Conservation (phyloP, 2,113 vertebrate species). For the Setophaga coronata region DNA sequence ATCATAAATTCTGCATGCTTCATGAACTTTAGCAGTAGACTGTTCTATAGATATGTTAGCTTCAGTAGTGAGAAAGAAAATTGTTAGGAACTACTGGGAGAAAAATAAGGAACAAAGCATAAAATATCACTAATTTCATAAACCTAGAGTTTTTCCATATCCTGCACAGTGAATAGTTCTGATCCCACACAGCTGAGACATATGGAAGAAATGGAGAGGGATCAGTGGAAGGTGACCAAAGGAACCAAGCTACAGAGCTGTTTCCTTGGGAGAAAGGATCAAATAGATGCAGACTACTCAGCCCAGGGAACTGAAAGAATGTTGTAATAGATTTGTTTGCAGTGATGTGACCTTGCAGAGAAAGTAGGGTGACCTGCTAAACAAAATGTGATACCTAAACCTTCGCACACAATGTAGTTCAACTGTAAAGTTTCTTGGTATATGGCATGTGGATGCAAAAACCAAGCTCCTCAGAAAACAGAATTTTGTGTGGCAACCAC, state of each 20-base stretch:
- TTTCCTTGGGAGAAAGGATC: neutral
- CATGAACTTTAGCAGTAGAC: neutral
- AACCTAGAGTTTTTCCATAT: neutral
- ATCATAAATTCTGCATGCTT: neutral
- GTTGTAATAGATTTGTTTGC: neutral
- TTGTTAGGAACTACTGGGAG: neutral
- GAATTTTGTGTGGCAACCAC: neutral
- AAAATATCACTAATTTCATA: neutral
- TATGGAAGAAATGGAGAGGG: neutral
- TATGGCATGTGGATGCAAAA: neutral
- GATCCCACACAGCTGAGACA: neutral
- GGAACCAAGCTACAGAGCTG: neutral
- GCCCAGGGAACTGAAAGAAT: neutral
- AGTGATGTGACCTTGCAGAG: neutral
- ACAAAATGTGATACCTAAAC: neutral
- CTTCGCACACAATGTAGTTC: neutral
- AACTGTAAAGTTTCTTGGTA: neutral
- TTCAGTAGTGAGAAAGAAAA: neutral
- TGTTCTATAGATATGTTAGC: neutral
- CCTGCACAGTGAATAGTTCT: neutral
- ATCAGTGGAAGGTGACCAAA: neutral
- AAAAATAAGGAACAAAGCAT: neutral
- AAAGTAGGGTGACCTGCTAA: neutral
- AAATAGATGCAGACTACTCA: neutral
- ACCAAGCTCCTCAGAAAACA: neutral